phyloP scores from a whole-genome alignment of 2,113 vertebrate genomes.

The Forbesichthys agassizii region DNA sequence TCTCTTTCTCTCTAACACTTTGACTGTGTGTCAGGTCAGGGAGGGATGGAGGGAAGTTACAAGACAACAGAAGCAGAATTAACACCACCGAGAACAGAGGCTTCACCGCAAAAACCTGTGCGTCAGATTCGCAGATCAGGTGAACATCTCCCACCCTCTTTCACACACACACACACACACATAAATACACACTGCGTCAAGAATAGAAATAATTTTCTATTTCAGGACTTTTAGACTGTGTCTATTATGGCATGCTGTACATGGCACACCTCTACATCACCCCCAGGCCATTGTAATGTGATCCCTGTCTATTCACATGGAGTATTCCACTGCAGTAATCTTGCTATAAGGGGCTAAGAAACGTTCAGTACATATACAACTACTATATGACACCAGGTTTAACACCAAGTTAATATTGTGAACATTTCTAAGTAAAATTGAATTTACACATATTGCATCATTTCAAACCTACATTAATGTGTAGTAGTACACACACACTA shows the following conservation, averaged over 20 bases:
- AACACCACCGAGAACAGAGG: conserved; percentile 56
- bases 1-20: background rate
- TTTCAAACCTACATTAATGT: background rate
- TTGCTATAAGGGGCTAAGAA: background rate
- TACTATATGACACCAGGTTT: background rate
- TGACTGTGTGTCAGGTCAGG: conserved; percentile 16
- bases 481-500: background rate
- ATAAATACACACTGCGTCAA: conserved; percentile 9
- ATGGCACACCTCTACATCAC: conserved; percentile 31
- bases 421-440: background rate
- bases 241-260: conserved; percentile 35
- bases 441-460: background rate
- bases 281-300: conserved; percentile 55
- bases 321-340: conserved; percentile 10
- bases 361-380: background rate
- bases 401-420: background rate
- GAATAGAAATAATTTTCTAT: conserved; percentile 20
- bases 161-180: conserved; percentile 10
- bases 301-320: conserved; percentile 44
- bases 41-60: conserved; percentile 78
- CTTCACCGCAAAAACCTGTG: conserved; percentile 61
- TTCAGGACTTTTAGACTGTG: conserved; percentile 32
- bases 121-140: conserved; percentile 67
- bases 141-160: conserved; percentile 30
- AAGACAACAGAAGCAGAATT: conserved; percentile 80